Conservation (phyloP, 1,140 invertebrate genomes). For the Cephus cinctus region DNA sequence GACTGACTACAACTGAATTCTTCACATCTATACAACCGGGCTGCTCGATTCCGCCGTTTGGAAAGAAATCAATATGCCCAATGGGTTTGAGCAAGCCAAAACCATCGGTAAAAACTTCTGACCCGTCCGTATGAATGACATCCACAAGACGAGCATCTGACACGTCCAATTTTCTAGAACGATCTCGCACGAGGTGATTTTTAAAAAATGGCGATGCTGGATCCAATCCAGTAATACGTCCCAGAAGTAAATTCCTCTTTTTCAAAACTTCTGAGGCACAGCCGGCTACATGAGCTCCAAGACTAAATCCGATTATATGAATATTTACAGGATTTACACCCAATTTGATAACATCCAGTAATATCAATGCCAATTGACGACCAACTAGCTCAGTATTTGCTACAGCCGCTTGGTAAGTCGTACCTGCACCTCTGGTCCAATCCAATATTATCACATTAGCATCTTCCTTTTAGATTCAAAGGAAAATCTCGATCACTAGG, state of each 20-base stretch:
- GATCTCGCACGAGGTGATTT: slow-evolving; percentile 53
- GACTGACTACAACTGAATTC: slow-evolving; percentile 56
- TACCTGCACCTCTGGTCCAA: slow-evolving; percentile 57
- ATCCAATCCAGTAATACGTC: slow-evolving; percentile 74
- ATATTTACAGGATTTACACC: slow-evolving; percentile 54
- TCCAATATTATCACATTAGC: slow-evolving; percentile 55
- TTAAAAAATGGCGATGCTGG: slow-evolving; percentile 70
- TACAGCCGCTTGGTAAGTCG: slow-evolving; percentile 60
- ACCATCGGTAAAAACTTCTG: slow-evolving; percentile 62
- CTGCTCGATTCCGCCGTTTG: slow-evolving; percentile 71
- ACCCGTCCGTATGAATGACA: slow-evolving; percentile 81
- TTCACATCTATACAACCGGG: slow-evolving; percentile 65
- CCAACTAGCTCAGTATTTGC: slow-evolving; percentile 68
- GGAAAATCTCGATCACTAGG: background rate
- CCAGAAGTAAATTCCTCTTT: slow-evolving; percentile 57
- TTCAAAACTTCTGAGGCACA: slow-evolving; percentile 68
- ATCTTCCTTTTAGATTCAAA: slow-evolving; percentile 45
- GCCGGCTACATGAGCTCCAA: slow-evolving; percentile 76
- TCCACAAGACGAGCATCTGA: slow-evolving; percentile 81
- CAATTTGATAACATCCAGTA: slow-evolving; percentile 49
- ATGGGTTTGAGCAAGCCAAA: slow-evolving; percentile 66
- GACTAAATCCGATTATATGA: slow-evolving; percentile 76
- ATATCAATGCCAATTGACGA: slow-evolving; percentile 59
- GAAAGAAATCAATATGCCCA: slow-evolving; percentile 72
- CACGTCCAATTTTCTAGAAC: slow-evolving; percentile 65